phyloP scores from a whole-genome alignment of 2,797 vertebrate genomes.

The Melanotaenia pygmaea region DNA sequence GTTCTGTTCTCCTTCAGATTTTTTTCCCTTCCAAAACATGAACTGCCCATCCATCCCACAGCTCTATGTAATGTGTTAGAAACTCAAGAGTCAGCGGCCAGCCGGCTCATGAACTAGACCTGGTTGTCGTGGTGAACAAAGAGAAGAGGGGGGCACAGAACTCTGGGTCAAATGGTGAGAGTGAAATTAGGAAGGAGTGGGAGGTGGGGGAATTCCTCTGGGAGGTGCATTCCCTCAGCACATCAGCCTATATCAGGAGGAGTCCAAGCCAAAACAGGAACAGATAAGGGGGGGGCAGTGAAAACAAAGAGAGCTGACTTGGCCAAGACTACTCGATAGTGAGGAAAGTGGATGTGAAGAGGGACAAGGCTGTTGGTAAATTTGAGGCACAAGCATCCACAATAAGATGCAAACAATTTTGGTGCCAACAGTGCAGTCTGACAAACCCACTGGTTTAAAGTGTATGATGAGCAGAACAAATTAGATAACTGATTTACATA shows the following conservation, averaged over 20 bases:
- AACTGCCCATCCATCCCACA: conserved; percentile 32
- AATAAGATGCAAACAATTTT: conserved; percentile 38
- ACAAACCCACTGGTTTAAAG: conserved; percentile 31
- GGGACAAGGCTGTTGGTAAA: conserved; percentile 47
- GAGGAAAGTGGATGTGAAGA: conserved; percentile 53
- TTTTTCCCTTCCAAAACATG: conserved; percentile 21
- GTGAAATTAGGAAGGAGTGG: conserved; percentile 53
- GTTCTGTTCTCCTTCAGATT: conserved; percentile 30
- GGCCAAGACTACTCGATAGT: conserved; percentile 26
- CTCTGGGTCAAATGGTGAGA: conserved; percentile 64
- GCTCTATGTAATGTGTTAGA: conserved; percentile 25
- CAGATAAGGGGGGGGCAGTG: conserved; percentile 71
- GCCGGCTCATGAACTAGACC: conserved; percentile 38
- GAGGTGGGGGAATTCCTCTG: conserved; percentile 67
- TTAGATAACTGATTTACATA: conserved; percentile 49
- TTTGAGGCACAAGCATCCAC: conserved; percentile 48
- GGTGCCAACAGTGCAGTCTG: conserved; percentile 5
- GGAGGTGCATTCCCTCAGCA: conserved; percentile 68
- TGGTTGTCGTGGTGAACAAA: conserved; percentile 50
- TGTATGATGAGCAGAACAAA: conserved; percentile 9
- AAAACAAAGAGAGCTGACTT: conserved; percentile 75
- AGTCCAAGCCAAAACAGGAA: conserved; percentile 74
- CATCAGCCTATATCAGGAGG: conserved; percentile 69
- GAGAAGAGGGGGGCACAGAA: conserved; percentile 50
- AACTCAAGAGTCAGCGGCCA: conserved; percentile 22